Base-by-base conservation (phyloP, 2,113 vertebrate species). In the Numenius arquata region DNA sequence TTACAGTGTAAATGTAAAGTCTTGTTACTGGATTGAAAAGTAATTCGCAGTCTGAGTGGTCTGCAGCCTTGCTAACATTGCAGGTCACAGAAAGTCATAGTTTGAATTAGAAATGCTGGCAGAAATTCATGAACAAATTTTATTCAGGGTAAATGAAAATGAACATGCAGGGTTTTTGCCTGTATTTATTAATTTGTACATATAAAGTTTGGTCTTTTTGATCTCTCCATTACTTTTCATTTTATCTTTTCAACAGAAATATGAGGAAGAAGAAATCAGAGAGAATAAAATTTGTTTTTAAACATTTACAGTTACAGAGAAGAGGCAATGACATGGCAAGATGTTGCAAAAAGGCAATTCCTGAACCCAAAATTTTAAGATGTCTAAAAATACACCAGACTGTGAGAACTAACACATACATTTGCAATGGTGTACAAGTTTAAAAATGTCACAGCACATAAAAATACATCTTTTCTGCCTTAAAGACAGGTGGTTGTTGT, bases 391-490 rank as follows among this genome's bases (percentile, higher is more conserved):
- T 93, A 96, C 15, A 85, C 45, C 79, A 97, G 89, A 88, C 77
- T 96, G 79, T 90, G 96, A 97, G 85, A 97, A 95, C 61, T 93
- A 62, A 90, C 92, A 96, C 89, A 77, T 96, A 96, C 72, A 91
- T 94, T 94, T 97, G 74, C 74, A 92, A 89, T 85, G 67, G 91
- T 95, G 94, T 95, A 87, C 78, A 95, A 95, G 83, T 96, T 98
- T 73, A 86, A 97, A 97, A 98, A 97, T 96, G 93, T 97, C 93
- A 94, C 77, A 94, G 76, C 8, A 48, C 59, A 91, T 95, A 96
- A 97, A 97, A 98, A 95, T 93, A 81, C 2, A 0, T 80, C 32
- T 94, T 95, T 95, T 93, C 77, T 96, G 65, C 79, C 79, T 87
- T 95, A 67, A 52, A 93, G 56, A 63, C 61, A 80, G 17, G 43